Conservation (phyloP, 1,140 invertebrate species). For the Eupeodes corollae region DNA sequence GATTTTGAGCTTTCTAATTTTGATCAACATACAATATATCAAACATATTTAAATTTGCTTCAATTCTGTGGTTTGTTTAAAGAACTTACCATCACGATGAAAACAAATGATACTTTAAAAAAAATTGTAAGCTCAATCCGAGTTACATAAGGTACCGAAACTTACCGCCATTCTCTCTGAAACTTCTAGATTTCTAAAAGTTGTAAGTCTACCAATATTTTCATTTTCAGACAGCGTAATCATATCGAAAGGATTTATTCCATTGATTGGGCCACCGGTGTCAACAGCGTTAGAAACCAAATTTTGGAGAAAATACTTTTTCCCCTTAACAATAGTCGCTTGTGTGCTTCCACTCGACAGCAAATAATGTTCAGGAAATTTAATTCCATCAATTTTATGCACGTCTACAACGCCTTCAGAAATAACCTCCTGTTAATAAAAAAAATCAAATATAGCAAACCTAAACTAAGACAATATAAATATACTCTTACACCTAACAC, state of each 20-base stretch:
- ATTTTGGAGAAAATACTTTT: conserved; percentile 31
- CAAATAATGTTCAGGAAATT: conserved; percentile 39
- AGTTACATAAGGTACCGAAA: too few species aligned
- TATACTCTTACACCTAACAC: conserved; percentile 38
- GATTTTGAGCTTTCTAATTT: too few species aligned
- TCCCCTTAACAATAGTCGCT: conserved; percentile 19
- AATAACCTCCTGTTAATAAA: conserved; percentile 29
- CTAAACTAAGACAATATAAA: background rate
- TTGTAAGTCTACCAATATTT: conserved; percentile 30
- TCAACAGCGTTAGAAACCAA: conserved; percentile 22
- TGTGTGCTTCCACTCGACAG: conserved; percentile 22
- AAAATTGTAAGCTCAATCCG: background rate
- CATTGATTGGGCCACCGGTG: conserved; percentile 28
- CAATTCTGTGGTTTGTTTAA: too few species aligned
- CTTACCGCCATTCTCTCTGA: conserved; percentile 33
- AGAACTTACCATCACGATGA: too few species aligned
- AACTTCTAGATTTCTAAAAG: conserved; percentile 38
- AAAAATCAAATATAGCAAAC: conserved; percentile 1
- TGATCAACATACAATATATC: too few species aligned
- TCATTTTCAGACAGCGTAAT: conserved; percentile 32
- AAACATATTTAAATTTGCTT: too few species aligned
- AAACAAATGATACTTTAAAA: too few species aligned
- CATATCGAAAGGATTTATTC: conserved; percentile 21
- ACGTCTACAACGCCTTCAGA: conserved; percentile 25
- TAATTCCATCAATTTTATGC: conserved; percentile 36